Conservation (phyloP, 2,113 vertebrate genomes). For the Varanus salvator region DNA sequence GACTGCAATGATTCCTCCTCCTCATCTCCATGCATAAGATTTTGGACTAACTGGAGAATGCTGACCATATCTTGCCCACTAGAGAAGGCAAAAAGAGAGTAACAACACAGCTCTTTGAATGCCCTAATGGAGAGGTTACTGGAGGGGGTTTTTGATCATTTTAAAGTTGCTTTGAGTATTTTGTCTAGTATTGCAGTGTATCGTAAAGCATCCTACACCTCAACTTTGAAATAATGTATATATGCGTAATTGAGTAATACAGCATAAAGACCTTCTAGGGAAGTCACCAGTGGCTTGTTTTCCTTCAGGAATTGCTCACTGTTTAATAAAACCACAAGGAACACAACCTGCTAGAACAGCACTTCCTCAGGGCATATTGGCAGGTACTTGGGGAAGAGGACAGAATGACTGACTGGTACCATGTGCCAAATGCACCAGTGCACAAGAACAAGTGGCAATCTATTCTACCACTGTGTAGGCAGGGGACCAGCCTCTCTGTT, state of each 20-base stretch:
- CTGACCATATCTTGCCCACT: constrained; percentile 92
- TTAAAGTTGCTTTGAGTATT: background rate
- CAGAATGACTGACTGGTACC: background rate
- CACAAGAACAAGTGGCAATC: background rate
- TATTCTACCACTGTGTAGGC: too few species aligned
- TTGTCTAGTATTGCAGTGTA: background rate
- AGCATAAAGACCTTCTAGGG: background rate
- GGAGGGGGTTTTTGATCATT: background rate
- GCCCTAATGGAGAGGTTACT: background rate
- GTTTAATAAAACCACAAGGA: background rate
- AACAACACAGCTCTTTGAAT: background rate
- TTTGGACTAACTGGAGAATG: constrained; percentile 92
- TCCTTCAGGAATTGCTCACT: background rate
- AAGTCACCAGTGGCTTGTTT: background rate
- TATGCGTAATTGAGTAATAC: background rate
- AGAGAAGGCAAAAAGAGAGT: constrained; percentile 32
- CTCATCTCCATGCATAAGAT: constrained; percentile 91
- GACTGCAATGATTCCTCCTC: constrained; percentile 81
- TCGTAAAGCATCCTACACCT: background rate
- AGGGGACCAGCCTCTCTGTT: background rate
- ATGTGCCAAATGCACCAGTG: background rate
- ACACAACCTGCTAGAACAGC: background rate
- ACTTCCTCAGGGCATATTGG: background rate
- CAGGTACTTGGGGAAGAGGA: background rate
- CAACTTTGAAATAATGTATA: background rate